Evolutionary conservation across 2,797 vertebrate genomes (phyloP), one percentile per base, ranked within the genome.

Genomic region (Helostoma temminkii): DNA sequence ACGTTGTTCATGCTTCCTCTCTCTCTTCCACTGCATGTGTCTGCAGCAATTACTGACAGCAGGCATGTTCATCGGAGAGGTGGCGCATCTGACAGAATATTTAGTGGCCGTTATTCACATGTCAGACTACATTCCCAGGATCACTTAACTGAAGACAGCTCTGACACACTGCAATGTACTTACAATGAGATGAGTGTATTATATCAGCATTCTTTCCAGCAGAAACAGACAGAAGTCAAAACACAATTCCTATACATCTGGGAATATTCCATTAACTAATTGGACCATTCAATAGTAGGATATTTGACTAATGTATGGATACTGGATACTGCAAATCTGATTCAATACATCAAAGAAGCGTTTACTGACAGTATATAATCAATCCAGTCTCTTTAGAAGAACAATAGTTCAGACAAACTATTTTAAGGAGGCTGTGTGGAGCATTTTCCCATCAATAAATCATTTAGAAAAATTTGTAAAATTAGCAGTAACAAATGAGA

Each of bases 401-500:
- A 70, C 54, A 67, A 64, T 43, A 49, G 24, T 68, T 63, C 15
- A 54, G 45, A 64, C 46, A 67, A 79, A 71, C 15, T 25, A 58
- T 57, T 43, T 63, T 25, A 63, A 64, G 25, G 16, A 28, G 5
- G 14, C 19, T 32, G 25, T 28, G 28, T 18, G 0, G 42, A 53
- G 67, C 53, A 34, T 67, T 73, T 81, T 50, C 36, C 25, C 22
- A 72, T 79, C 72, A 78, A 84, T 70, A 74, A 81, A 67, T 82
- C 28, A 79, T 80, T 78, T 80, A n/a, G 49, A 77, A 32, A 78
- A 82, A 79, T 86, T 59, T 65, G 63, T 55, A 52, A 76, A 69
- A 86, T 86, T 81, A 84, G 75, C 43, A 57, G 60, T 74, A 78
- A 83, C 78, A 85, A 85, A 83, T 52, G 64, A 75, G 41, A 53